A percentile compares a stretch with the other conserved stretches of the same genome.
Conservation (phyloP, 2,113 vertebrate species). For the Macquaria ambigua region DNA sequence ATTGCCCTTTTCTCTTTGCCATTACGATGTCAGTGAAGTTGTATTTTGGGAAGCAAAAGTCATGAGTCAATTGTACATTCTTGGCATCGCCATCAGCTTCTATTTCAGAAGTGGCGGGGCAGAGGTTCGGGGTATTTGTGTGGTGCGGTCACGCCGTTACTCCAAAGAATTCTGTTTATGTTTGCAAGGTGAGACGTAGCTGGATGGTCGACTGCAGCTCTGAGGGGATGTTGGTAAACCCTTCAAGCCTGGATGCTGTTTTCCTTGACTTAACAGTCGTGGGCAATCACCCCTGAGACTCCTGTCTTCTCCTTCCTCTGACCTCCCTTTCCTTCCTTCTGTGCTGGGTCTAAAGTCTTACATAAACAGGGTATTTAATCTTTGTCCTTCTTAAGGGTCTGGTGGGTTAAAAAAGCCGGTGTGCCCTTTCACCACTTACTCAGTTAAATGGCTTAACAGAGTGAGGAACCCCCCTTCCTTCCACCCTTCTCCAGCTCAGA, state of each 20-base stretch:
- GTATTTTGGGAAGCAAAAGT: slow-evolving; percentile 73
- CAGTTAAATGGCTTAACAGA: slow-evolving; percentile 62
- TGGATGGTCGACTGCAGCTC: slow-evolving; percentile 32
- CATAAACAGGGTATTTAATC: slow-evolving; percentile 70
- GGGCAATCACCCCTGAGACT: slow-evolving; percentile 11
- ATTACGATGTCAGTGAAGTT: slow-evolving; percentile 31
- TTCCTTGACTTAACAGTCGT: slow-evolving; percentile 37
- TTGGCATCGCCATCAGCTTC: slow-evolving; percentile 42
- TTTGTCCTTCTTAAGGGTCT: slow-evolving; percentile 64
- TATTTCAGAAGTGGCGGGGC: slow-evolving; percentile 56
- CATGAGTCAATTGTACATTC: slow-evolving; percentile 60
- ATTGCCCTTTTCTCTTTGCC: slow-evolving; percentile 26
- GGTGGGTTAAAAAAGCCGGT: slow-evolving; percentile 41
- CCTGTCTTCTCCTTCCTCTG: slow-evolving; percentile 2
- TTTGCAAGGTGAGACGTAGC: slow-evolving; percentile 44
- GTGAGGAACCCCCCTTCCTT: background rate
- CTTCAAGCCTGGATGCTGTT: slow-evolving; percentile 29
- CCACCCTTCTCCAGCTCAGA: slow-evolving; percentile 30
- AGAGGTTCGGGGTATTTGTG: slow-evolving; percentile 22
- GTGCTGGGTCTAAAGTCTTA: slow-evolving; percentile 40
- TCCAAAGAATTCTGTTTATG: slow-evolving; percentile 56
- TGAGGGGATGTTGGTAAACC: slow-evolving; percentile 31
- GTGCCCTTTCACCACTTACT: slow-evolving; percentile 49
- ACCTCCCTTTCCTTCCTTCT: slow-evolving; percentile 23
- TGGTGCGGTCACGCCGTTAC: background rate